These are phyloP conservation scores for Balanococcus diminutus DNA, from an alignment of 2,888 invertebrate genomes.

Conservation along the genomic window DNA sequence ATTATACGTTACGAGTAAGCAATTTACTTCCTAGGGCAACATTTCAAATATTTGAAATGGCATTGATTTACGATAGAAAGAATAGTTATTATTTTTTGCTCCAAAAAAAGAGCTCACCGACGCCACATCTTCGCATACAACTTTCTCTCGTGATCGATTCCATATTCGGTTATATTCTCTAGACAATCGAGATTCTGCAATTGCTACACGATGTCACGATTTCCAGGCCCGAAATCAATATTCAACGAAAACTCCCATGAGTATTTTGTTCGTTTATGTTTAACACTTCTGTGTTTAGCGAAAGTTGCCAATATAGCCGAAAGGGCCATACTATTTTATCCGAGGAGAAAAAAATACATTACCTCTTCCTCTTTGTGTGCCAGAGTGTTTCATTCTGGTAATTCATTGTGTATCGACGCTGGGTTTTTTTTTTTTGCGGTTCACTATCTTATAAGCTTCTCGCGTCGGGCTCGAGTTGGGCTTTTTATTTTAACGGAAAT, in stretches of 20 bases:
- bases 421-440: not conserved
- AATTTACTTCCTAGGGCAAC: not conserved
- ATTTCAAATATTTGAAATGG: constrained; percentile 16
- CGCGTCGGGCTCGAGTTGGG: not conserved
- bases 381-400: constrained; percentile 24
- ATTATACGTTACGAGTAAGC: no score
- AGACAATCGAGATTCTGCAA: constrained; percentile 17
- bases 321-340: constrained; percentile 36
- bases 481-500: constrained; percentile 35
- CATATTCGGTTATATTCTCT: constrained; percentile 28
- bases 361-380: constrained; percentile 8
- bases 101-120: not conserved
- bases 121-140: not conserved
- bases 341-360: constrained; percentile 15
- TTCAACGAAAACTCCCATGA: constrained; percentile 32
- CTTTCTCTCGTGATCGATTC: constrained; percentile 22
- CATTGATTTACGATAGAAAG: not conserved
- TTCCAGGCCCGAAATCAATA: constrained; percentile 34
- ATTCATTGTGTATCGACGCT: constrained; percentile 30
- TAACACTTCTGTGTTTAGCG: constrained; percentile 42
- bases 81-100: not conserved
- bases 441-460: not conserved
- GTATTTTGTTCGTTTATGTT: constrained; percentile 41
- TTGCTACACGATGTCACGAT: constrained; percentile 40
- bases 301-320: constrained; percentile 42